Evolutionary conservation across 2,113 vertebrate genomes (phyloP).

Genomic region (Archilochus colubris): DNA sequence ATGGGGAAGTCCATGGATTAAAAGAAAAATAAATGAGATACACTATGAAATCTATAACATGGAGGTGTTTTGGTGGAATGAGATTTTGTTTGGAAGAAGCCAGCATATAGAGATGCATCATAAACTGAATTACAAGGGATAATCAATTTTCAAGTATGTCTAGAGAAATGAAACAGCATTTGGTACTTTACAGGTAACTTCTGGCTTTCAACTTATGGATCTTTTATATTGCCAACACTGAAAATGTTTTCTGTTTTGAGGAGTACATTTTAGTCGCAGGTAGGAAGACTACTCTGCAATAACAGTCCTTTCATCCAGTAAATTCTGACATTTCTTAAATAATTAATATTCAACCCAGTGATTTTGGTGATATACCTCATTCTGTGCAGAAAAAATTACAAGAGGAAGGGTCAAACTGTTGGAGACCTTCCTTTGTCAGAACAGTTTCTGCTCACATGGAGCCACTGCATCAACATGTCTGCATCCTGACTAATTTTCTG

Average conservation of each 20-base stretch:
- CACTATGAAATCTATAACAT: not conserved
- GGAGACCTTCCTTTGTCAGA: not conserved
- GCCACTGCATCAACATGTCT: fast-evolving
- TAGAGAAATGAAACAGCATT: not conserved
- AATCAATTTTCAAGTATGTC: not conserved
- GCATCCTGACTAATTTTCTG: not conserved
- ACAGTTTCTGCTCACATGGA: not conserved
- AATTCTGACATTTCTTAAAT: not conserved
- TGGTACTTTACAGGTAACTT: not conserved
- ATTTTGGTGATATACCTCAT: not conserved
- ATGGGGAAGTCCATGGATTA: not conserved
- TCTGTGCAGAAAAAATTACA: not conserved
- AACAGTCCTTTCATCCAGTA: not conserved
- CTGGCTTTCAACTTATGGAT: not conserved
- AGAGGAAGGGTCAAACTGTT: not conserved
- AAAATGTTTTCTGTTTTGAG: not conserved
- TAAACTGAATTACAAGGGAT: not conserved
- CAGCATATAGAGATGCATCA: not conserved
- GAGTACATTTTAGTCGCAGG: not conserved
- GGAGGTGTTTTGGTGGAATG: not conserved
- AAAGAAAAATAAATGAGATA: not conserved
- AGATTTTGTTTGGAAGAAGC: not conserved
- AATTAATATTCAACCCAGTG: not conserved
- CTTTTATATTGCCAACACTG: not conserved
- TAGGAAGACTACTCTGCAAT: not conserved